Evolutionary conservation across 2,797 vertebrate genomes (phyloP).

Genomic region (Pelodytes ibericus): DNA sequence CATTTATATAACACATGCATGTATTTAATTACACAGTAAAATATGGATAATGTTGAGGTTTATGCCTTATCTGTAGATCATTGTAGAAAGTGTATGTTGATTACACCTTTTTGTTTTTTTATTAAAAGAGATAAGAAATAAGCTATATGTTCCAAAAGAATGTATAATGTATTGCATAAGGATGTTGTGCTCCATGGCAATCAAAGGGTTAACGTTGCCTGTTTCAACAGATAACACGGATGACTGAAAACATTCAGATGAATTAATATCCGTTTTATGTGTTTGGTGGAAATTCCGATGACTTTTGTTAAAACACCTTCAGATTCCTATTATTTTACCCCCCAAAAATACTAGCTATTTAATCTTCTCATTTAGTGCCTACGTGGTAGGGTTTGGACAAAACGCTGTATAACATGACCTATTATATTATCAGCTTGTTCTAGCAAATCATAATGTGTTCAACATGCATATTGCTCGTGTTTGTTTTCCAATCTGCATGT

Average conservation of each 20-base stretch:
- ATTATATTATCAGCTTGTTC: not conserved
- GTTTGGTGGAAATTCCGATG: not conserved
- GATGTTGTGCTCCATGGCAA: not conserved
- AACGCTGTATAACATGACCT: not conserved
- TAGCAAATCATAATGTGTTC: slow-evolving; percentile 6
- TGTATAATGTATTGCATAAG: no score
- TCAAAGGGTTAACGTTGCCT: not conserved
- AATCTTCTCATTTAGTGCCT: not conserved
- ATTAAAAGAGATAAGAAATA: no score
- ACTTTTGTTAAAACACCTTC: not conserved
- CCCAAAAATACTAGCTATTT: not conserved
- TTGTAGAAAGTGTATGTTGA: no score
- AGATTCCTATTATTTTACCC: not conserved
- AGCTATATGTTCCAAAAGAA: no score
- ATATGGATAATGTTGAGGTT: no score
- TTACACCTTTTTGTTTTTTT: no score
- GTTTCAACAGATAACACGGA: not conserved
- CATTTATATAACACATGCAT: no score
- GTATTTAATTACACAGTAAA: no score
- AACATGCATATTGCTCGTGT: slow-evolving; percentile 14
- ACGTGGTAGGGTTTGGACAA: not conserved
- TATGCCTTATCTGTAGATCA: no score
- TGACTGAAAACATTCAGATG: not conserved
- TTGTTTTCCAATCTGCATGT: slow-evolving; percentile 3
- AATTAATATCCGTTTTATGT: not conserved